Conservation (phyloP, 1,140 invertebrate species). For the Scaptomyza graminum region DNA sequence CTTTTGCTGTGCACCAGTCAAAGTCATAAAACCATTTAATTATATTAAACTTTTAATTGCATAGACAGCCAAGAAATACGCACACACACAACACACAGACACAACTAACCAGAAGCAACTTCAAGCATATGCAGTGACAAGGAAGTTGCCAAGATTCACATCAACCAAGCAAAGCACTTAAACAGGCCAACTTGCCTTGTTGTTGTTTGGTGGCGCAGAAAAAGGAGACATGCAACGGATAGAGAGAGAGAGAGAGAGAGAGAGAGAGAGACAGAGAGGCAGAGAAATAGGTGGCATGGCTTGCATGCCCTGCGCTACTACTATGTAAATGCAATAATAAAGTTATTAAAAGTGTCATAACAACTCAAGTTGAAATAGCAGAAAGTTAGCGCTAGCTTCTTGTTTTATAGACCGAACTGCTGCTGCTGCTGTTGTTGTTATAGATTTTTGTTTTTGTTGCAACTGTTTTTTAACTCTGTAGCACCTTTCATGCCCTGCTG, state of each 20-base stretch:
- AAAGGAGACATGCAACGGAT: not conserved
- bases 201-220: conserved; percentile 32
- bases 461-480: not conserved
- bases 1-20: conserved; percentile 66
- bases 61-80: conserved; percentile 72
- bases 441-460: not conserved
- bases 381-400: conserved; percentile 72
- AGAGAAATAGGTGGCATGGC: conserved; percentile 6
- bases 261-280: not conserved
- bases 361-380: conserved; percentile 83
- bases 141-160: conserved; percentile 22
- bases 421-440: conserved; percentile 12
- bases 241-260: not conserved
- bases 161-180: conserved; percentile 29
- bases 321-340: conserved; percentile 84
- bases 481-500: not conserved
- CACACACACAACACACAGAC: conserved; percentile 29
- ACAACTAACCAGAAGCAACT: conserved; percentile 29
- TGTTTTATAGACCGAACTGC: conserved; percentile 53
- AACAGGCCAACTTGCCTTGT: conserved; percentile 55
- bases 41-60: conserved; percentile 84
- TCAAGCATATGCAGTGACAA: conserved; percentile 59
- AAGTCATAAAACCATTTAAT: conserved; percentile 84
- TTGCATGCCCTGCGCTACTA: conserved; percentile 42
- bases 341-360: conserved; percentile 84